Base-by-base conservation (phyloP, 37 sponge, comb jelly and placozoan species). In the Trichoplax adhaerens region DNA sequence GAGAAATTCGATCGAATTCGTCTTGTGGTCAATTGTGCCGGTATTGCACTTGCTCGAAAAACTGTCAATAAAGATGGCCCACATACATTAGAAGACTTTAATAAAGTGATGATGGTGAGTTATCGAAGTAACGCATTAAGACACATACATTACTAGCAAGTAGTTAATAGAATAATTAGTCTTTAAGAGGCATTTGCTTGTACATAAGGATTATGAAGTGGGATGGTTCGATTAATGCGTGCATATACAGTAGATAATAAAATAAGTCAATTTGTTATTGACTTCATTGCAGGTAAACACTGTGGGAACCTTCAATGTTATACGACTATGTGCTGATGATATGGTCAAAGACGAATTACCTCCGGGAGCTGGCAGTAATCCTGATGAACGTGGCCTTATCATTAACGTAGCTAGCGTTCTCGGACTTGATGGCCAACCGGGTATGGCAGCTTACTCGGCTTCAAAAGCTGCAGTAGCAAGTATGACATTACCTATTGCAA, bases 381-480 rank as follows among this genome's bases (percentile, higher is more conserved):
- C 29, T 29, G 29, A 29, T 29, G 29, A 29, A 29, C 29, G 29
- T 81, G 97, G 97, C 66, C 91, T 95, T n/a, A 81, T 95, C 5
- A 67, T 95, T 53, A 95, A 95, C 78, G 90, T 91, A 0, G 91
- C 97, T 10, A 95, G 97, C 80, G 88, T 95, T 50, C 91, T 91
- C 12, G 91, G 90, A 3, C 89, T 75, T 76, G 96, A 94, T 56
- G 96, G 96, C 46, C 96, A 94, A 75, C 80, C 77, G 7, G 96
- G 96, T n/a, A 90, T 90, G 73, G 86, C 91, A 2, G 91, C 90
- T 6, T 94, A 94, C 57, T 79, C 96, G 53, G 87, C 96, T 58
- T 79, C 81, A 12, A 94, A 94, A 58, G 96, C 91, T 70, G 96
- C 77, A 58, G 81, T 94, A 3, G 84, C 72, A 2, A 84, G 85